Evolutionary conservation across 2,113 vertebrate genomes (phyloP), one percentile per base, ranked within the genome.

Genomic region (Chloroceryle aenea): DNA sequence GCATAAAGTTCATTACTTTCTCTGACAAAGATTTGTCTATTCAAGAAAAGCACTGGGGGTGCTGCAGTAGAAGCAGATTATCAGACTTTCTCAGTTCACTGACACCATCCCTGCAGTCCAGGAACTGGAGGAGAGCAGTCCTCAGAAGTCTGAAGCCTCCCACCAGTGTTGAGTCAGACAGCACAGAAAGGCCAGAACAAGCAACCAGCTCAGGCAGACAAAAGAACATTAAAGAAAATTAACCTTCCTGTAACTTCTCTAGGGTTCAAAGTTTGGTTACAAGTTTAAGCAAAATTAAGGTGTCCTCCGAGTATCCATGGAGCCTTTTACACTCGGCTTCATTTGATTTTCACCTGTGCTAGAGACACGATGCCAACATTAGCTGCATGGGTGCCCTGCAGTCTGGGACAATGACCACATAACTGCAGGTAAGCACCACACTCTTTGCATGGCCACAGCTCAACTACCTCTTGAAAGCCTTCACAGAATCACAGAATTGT

Each of bases 11-110:
- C 77, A 90, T 43, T 89, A 75, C 25, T 84, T 92, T 93, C 58
- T 91, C 67, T 93, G 79, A 73, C 32, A 83, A 72, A 97, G 78
- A 72, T 81, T 96, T 96, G 12, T 32, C 62, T 82, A 38, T 76
- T 84, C 79, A 95, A 94, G 34, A 93, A 78, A 85, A 90, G 32
- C 6, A 4, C 63, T 72, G 15, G 87, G 64, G 18, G 48, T 87
- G 82, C 68, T 90, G 42, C 7, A 3, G 42, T 23, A 96, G 95
- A 91, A 15, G 27, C 21, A 88, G 62, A 69, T 69, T 53, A 38
- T 63, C 30, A 43, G 64, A 27, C 50, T 27, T 86, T 81, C 47
- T 95, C 29, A 71, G 52, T 83, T 94, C 84, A 78, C 93, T 94
- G 89, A 90, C 42, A 76, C 29, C 36, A n/a, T 23, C 32, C 30